Evolutionary conservation across 2,888 invertebrate species (phyloP), one percentile per base, ranked within the genome.

Genomic region (Metellina segmentata): DNA sequence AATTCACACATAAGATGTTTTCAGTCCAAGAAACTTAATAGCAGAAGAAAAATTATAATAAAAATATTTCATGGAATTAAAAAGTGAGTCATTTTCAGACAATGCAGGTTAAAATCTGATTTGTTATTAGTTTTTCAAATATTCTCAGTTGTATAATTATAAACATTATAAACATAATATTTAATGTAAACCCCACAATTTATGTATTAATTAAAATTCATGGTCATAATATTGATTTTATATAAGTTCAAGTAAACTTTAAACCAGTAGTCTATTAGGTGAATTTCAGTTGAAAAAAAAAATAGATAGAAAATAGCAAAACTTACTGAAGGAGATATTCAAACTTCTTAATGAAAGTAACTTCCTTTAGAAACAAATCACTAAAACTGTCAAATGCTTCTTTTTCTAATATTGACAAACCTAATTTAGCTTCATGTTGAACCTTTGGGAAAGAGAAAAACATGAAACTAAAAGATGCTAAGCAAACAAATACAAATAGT

Each of bases 281-380:
- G 34, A 1, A 34, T 34, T 61, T 61, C 8, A 61, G 5, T 11
- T 61, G 9, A 5, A 61, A n/a, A 61, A 16, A 11, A 61, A 7
- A 61, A 1, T 9, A 9, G 48, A 11, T 20, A n/a, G n/a, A 82
- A 19, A 34, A 69, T 20, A 34, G 34, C 34, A 4, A 75, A 81
- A 94, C 96, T 96, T 95, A 98, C 98, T 96, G 96, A 86, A 98
- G 95, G 88, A 98, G 95, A 93, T 97, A 96, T 95, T 98, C 98
- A 95, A 97, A 98, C 94, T 97, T 97, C 87, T 96, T 95, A 94
- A 96, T 95, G 89, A 97, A 96, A 1, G 97, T 96, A 16, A 97
- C 95, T 71, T 96, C 96, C 0, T 96, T 96, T 96, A 98, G 97
- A 94, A 98, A 98, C n/a, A 98, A 95, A 6, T 96, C 95, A 93